Evolutionary conservation across 2,888 invertebrate genomes (phyloP), one percentile per base, ranked within the genome.

Genomic region (Busseola fusca): DNA sequence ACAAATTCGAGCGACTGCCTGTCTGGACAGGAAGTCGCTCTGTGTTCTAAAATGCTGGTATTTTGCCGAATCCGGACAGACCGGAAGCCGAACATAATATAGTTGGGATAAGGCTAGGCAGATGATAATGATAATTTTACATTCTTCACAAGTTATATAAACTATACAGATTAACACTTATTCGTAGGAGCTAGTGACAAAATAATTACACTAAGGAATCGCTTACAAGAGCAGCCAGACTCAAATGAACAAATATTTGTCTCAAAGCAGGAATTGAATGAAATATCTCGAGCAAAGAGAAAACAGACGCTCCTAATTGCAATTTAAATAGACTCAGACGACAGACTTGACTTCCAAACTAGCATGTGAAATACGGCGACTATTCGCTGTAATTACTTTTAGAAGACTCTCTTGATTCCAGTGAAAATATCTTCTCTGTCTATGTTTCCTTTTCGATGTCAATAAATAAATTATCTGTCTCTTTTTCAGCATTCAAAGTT

Each of bases 261-360:
- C 54, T 69, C 58, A 65, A 34, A 60, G 52, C 25, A 58, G 37
- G 52, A 66, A 74, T 50, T 57, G 50, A 48, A 52, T 63, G 52
- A 37, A 70, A 64, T 70, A 59, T 74, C 54, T 70, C 45, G 30
- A 74, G 48, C 16, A 57, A 52, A 62, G 48, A 7, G 66, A 56
- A 64, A 40, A 40, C 56, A 52, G 27, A 64, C 48, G 54, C 10
- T 56, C 30, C 64, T 78, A 73, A 76, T 78, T 75, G 76, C 63
- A 30, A 59, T 76, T 69, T 63, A 70, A 70, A 80, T 75, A 64
- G 45, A 78, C 70, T 57, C 59, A 64, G 56, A 64, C 34, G 56
- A 27, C 42, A 7, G 69, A 40, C 63, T 59, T 56, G 34, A 66
- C 65, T 63, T 69, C 16, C 14, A 50, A 78, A 80, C 76, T 64